Conservation (phyloP, 2,113 vertebrate species). For the Egretta garzetta region DNA sequence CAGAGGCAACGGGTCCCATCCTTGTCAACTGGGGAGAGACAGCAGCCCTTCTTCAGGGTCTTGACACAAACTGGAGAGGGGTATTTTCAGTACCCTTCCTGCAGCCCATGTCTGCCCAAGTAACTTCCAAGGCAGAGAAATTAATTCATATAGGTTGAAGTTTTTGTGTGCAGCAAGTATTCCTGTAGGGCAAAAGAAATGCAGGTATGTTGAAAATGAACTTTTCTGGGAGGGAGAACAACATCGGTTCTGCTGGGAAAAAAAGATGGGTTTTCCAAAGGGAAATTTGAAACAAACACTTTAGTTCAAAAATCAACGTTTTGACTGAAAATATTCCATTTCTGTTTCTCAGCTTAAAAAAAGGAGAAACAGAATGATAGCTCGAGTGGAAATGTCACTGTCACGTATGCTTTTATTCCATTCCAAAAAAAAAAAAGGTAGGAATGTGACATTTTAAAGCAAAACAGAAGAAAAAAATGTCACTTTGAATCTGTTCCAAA, state of each 20-base stretch:
- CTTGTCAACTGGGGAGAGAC: background rate
- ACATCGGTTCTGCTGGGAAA: background rate
- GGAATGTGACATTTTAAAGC: constrained; percentile 34
- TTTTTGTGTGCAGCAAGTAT: background rate
- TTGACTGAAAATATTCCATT: constrained; percentile 30
- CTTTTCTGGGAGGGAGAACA: background rate
- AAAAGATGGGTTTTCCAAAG: background rate
- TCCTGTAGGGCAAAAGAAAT: background rate
- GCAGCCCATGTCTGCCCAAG: background rate
- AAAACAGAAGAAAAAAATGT: constrained; percentile 28
- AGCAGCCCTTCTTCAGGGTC: background rate
- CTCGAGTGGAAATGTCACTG: constrained; percentile 5
- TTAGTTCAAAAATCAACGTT: background rate
- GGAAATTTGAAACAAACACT: background rate
- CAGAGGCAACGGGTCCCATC: background rate
- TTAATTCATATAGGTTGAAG: background rate
- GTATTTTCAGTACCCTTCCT: background rate
- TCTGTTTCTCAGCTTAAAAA: constrained; percentile 8
- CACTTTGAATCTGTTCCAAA: constrained; percentile 36
- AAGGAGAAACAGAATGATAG: constrained; percentile 9
- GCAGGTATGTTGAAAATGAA: background rate
- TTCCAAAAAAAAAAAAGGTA: background rate
- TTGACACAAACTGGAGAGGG: background rate
- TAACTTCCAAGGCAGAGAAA: background rate
- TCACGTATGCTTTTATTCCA: background rate